Base-by-base conservation (phyloP, 2,797 vertebrate species). In the Chromis chromis region DNA sequence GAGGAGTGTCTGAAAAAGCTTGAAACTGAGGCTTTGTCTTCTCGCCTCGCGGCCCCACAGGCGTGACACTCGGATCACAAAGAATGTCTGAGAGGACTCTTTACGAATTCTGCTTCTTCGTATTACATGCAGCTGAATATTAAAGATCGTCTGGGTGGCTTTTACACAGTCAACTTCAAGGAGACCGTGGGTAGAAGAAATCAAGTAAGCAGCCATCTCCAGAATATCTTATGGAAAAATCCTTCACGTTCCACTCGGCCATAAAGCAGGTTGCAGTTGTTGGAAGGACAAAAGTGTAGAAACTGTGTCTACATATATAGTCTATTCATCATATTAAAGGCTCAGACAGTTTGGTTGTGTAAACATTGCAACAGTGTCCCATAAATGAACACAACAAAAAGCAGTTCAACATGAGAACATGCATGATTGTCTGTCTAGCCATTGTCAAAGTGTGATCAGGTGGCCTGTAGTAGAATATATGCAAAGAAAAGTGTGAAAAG, bases 41-140 rank as follows among this genome's bases (percentile, higher is more conserved):
- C 59, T 48, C 1, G 25, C 8, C 33, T 11, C 0, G 0, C 8
- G 25, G 27, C 39, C 2, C 8, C 22, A 19, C 1, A 0, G 36
- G 22, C 16, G 16, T 4, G 2, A 48, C 53, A 14, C 53, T 25
- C 19, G 49, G 36, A 70, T 79, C 49, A 75, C 46, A 54, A 14
- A 40, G 13, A 81, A 74, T 61, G 39, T 65, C 59, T 57, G 66
- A 81, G 49, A 60, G 31, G 40, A 39, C 21, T 58, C 55, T 39
- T 78, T 22, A 70, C 21, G 19, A 24, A 74, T 64, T 70, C 74
- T 75, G 40, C 46, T 67, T 76, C 54, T 74, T 61, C 65, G 56
- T 44, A 13, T 62, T 24, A 6, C 66, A 73, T 5, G 36, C 5
- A 27, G 17, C 17, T 17, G 22, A 36, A 4, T 42, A 31, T 48